Base-by-base conservation (phyloP, 1,140 invertebrate species). In the Aethina tumida region DNA sequence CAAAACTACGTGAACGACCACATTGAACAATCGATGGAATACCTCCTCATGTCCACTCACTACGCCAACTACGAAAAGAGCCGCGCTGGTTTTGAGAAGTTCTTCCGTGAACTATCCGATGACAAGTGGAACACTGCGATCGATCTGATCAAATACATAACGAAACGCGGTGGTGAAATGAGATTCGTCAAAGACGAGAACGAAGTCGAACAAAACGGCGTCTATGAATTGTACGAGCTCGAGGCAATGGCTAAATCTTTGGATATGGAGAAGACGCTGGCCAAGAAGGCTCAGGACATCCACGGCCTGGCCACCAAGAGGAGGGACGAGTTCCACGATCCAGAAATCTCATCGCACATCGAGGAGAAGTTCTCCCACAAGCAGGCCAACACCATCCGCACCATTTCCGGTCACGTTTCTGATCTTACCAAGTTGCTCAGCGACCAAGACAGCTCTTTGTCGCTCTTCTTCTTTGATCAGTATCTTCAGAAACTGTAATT, bases 41-140 rank as follows among this genome's bases (percentile, higher is more conserved):
- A 77, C 45, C 63, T 88, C 9, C 57, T 85, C 2, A 72, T 84
- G 62, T 73, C 82, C 5, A 75, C 79, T 2, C 74, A 83, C 59
- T 89, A 84, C 61, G 77, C 76, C 30, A 84, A 81, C 50, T 86
- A 79, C 56, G 71, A 81, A 51, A 74, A 73, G 29, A 79, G 84
- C 60, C 68, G 85, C 22, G 68, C 69, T 18, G 85, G 85, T 7
- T 88, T 90, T 61, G 71, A 74, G 45, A 77, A 74, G 52, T 62
- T 85, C 7, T 87, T 83, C 62, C 69, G 73, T 33, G 74, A 77
- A 45, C 55, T 84, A 5, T 82, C 84, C 2, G 84, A 90, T 44
- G 57, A 74, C 14, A 65, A 74, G 8, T 90, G 84, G 78, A 67
- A 77, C 13, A 73, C 83, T 52, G 70, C 73, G 19, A 78, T 87